A percentile compares a stretch with the other conserved stretches of the same genome.
Evolutionary conservation across 1,140 invertebrate genomes (phyloP).

Genomic region (Camponotus pennsylvanicus): DNA sequence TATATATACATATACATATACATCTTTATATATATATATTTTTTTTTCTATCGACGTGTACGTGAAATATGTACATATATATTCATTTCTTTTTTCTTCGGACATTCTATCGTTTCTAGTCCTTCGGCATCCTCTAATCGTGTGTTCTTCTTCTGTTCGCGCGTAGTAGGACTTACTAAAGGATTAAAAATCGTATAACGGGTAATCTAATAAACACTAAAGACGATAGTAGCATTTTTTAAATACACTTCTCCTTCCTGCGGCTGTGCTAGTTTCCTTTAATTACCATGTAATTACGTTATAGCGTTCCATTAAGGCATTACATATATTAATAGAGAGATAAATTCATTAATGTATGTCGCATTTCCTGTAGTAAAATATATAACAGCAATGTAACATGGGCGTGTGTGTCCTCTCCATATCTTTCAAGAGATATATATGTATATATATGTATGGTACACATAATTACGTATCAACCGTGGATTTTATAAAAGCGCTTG

Average conservation of each 20-base stretch:
- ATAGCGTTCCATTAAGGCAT: slow-evolving; percentile 50
- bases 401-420: slow-evolving; percentile 28
- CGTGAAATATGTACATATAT: slow-evolving; percentile 46
- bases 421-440: slow-evolving; percentile 35
- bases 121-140: not conserved
- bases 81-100: not conserved
- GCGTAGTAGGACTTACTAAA: slow-evolving; percentile 35
- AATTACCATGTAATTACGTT: slow-evolving; percentile 59
- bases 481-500: slow-evolving; percentile 43
- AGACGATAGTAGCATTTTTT: slow-evolving; percentile 48
- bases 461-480: slow-evolving; percentile 36
- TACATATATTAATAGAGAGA: slow-evolving; percentile 61
- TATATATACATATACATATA: slow-evolving; percentile 23
- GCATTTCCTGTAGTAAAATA: slow-evolving; percentile 61
- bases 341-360: slow-evolving; percentile 50
- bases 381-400: slow-evolving; percentile 57
- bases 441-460: slow-evolving; percentile 40
- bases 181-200: slow-evolving; percentile 40
- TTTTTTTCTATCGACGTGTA: slow-evolving; percentile 32
- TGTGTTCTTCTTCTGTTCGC: slow-evolving; percentile 10
- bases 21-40: slow-evolving; percentile 20
- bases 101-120: slow-evolving; percentile 22
- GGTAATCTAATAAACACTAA: slow-evolving; percentile 58
- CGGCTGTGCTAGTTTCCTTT: slow-evolving; percentile 46
- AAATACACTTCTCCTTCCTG: slow-evolving; percentile 24